Conservation (phyloP, 2,888 invertebrate genomes). For the Diploptera punctata region DNA sequence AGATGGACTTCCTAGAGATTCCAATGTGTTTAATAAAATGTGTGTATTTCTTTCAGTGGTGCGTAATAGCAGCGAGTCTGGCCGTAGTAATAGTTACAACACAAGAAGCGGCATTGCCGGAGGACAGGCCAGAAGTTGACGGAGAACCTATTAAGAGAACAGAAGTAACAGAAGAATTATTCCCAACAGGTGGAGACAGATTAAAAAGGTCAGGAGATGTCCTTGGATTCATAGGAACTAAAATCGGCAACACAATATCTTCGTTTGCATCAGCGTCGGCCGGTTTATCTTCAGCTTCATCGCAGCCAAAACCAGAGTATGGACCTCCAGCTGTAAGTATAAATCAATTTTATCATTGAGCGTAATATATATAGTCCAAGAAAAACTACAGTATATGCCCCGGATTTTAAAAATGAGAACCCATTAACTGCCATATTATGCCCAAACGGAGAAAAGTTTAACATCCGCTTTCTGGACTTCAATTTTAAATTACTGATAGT, state of each 20-base stretch:
- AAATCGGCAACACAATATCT: background rate
- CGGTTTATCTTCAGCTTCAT: background rate
- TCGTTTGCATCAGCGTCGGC: background rate
- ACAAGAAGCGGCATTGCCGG: background rate
- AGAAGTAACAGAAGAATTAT: background rate
- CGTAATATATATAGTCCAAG: too few species aligned
- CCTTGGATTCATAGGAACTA: background rate
- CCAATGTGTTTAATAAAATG: too few species aligned
- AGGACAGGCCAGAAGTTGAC: background rate
- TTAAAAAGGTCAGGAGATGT: slow-evolving; percentile 5
- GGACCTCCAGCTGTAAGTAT: slow-evolving; percentile 16
- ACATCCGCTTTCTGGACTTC: too few species aligned
- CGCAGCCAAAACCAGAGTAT: background rate
- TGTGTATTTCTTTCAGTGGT: background rate
- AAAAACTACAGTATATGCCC: too few species aligned
- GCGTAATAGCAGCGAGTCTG: background rate
- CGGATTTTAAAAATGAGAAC: too few species aligned
- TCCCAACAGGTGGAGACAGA: background rate
- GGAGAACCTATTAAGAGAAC: too few species aligned
- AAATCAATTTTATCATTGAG: too few species aligned
- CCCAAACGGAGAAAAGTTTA: too few species aligned
- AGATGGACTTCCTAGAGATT: too few species aligned
- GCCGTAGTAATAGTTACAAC: background rate
- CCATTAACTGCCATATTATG: too few species aligned
- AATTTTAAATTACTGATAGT: too few species aligned